A percentile compares a stretch with the other conserved stretches of the same genome.
phyloP scores from a whole-genome alignment of 1,140 invertebrate species.

The Drosophila arizonae region DNA sequence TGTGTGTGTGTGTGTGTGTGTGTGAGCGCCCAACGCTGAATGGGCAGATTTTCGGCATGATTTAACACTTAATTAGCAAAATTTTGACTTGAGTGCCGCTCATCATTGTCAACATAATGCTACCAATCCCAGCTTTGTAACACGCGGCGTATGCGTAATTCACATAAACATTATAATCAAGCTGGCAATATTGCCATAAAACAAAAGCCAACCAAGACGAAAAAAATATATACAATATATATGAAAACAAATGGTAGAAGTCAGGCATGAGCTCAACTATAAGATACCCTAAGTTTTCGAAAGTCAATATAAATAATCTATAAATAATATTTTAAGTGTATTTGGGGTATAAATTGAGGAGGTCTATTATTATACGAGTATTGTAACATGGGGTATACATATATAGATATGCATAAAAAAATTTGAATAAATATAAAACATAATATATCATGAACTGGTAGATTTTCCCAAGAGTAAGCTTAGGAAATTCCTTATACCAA shows the following conservation, averaged over 20 bases:
- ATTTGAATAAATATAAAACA: too few species aligned
- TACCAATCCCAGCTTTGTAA: constrained; percentile 13
- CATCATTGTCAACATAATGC: constrained; percentile 57
- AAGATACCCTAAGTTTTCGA: background rate
- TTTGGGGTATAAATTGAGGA: too few species aligned
- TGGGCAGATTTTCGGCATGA: constrained; percentile 74
- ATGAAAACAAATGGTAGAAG: background rate
- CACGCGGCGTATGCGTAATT: constrained; percentile 67
- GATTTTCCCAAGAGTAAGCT: too few species aligned
- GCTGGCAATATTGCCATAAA: constrained; percentile 13
- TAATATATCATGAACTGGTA: too few species aligned
- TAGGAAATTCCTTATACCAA: too few species aligned
- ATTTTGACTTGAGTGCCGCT: constrained; percentile 74
- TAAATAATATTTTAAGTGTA: too few species aligned
- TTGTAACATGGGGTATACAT: too few species aligned
- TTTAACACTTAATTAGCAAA: constrained; percentile 78
- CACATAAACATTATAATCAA: constrained; percentile 67
- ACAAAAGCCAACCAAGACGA: background rate
- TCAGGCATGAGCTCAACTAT: background rate
- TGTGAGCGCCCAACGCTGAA: constrained; percentile 46
- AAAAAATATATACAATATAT: background rate
- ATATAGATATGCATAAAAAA: too few species aligned
- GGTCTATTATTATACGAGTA: too few species aligned
- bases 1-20: background rate
- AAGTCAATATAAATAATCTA: too few species aligned